A percentile compares a stretch with the other conserved stretches of the same genome.
Conservation (phyloP, 53 echinoderm and acorn worm species). For the Paracentrotus lividus region DNA sequence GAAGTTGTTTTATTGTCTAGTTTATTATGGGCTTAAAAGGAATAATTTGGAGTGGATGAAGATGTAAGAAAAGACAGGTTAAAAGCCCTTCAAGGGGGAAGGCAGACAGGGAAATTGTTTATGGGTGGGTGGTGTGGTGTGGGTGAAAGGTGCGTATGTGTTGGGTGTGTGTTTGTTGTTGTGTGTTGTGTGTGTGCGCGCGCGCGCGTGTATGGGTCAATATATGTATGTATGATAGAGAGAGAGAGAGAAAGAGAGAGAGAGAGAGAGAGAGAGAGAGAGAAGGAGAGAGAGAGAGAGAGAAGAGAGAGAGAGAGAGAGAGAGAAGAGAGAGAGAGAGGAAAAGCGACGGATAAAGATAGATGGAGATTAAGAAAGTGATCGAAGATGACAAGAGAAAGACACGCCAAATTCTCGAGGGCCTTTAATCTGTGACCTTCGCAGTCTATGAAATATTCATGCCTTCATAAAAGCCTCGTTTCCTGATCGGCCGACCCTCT, state of each 20-base stretch:
- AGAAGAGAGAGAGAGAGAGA: neutral
- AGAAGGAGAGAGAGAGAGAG: neutral
- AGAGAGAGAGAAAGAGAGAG: neutral
- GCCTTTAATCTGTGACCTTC: conserved; percentile 28
- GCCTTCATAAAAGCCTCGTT: conserved; percentile 33
- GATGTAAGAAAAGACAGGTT: too few relatives aligned
- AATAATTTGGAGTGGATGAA: too few relatives aligned
- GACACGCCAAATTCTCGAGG: neutral
- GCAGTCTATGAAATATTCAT: conserved; percentile 36
- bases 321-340: neutral
- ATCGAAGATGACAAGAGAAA: neutral
- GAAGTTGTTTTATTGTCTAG: too few relatives aligned
- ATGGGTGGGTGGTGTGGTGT: too few relatives aligned
- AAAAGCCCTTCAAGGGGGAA: too few relatives aligned
- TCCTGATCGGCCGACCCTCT: neutral
- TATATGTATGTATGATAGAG: neutral
- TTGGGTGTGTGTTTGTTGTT: neutral
- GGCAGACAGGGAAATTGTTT: too few relatives aligned
- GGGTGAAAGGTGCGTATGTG: too few relatives aligned
- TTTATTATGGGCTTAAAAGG: too few relatives aligned
- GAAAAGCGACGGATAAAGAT: neutral
- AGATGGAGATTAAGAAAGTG: neutral
- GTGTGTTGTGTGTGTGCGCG: too few relatives aligned
- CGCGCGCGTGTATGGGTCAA: too few relatives aligned
- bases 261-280: neutral